Evolutionary conservation across 2,113 vertebrate species (phyloP).

Genomic region (Pseudorectes ferrugineus): DNA sequence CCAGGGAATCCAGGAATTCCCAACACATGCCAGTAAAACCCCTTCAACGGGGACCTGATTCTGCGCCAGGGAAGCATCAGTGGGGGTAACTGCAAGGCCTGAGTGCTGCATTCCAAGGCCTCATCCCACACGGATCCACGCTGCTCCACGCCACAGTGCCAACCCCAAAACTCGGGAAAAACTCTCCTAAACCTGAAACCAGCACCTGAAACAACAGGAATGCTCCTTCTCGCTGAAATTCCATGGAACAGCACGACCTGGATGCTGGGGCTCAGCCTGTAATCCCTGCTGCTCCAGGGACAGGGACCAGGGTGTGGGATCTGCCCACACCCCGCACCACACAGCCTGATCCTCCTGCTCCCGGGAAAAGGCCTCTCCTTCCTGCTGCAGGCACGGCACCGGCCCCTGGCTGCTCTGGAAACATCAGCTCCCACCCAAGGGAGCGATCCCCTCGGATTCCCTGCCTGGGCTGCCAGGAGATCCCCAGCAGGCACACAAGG

Average conservation of each 20-base stretch:
- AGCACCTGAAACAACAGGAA: background rate
- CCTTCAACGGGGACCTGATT: background rate
- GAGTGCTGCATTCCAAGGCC: background rate
- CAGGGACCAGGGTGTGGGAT: background rate
- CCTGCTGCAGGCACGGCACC: accelerated
- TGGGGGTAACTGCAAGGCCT: accelerated
- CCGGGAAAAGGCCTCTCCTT: background rate
- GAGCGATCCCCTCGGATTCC: background rate
- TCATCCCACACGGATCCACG: accelerated
- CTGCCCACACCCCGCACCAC: background rate
- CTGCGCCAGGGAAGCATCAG: background rate
- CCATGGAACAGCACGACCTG: background rate
- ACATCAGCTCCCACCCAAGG: background rate
- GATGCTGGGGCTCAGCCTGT: background rate
- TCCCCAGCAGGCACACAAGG: background rate
- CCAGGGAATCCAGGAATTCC: background rate
- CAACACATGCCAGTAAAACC: background rate
- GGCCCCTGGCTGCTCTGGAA: background rate
- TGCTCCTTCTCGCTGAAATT: accelerated
- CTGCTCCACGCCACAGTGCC: background rate
- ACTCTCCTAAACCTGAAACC: background rate
- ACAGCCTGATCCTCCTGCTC: background rate
- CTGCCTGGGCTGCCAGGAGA: background rate
- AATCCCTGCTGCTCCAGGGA: background rate
- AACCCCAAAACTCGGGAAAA: background rate